Evolutionary conservation across 1,140 invertebrate genomes (phyloP), one percentile per base, ranked within the genome.

Genomic region (Bicyclus anynana): DNA sequence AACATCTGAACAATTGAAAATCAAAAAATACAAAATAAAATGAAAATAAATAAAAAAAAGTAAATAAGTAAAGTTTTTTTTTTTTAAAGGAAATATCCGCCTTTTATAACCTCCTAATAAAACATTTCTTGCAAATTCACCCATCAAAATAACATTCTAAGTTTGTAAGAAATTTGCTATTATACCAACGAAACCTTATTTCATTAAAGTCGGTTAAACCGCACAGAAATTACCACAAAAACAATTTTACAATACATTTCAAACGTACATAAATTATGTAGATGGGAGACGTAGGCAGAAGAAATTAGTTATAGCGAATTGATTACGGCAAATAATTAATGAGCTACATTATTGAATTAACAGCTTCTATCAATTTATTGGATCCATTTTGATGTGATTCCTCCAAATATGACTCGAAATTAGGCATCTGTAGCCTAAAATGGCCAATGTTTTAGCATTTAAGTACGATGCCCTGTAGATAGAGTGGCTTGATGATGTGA

Each of bases 301-400:
- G 48, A 58, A 58, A 58, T 58, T 51, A 51, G 48, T 58, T 40
- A 47, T 59, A 53, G 18, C 27, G 47, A 38, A 44, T 47, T 59
- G 42, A 59, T 59, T 47, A 46, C 23, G 4, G 42, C 26, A 59
- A 47, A 50, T 52, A 54, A 59, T 59, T 59, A 59, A 59, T 59
- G 57, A 48, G 33, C 21, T 18, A 53, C 44, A 59, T 59, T 59
- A 59, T 59, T 59, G 52, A 59, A 59, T 59, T 59, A 59, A 59
- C 57, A 53, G 50, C 50, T 59, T 29, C 20, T 53, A 40, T 59
- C 37, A 47, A 27, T 53, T 35, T 23, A 16, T 44, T 40, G 49
- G 40, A 13, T 52, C 49, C 20, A 18, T 52, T 59, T 52, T 59
- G 56, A 59, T 59, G 50, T 17, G 29, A 37, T 37, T 20, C 21